Evolutionary conservation across 2,888 invertebrate species (phyloP), one percentile per base, ranked within the genome.

Genomic region (Bembecia ichneumoniformis): DNA sequence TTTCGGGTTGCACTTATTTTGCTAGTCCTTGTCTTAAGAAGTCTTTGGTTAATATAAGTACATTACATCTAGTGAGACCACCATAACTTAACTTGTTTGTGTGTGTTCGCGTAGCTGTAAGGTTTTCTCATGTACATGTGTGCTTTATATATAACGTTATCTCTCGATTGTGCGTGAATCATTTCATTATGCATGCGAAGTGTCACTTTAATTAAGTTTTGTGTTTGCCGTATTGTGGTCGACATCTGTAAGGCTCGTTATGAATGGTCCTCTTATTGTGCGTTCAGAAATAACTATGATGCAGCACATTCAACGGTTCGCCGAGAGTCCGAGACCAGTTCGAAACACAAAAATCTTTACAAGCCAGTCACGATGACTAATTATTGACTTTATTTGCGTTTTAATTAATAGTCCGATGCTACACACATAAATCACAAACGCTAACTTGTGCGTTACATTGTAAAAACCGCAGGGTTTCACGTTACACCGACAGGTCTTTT

Each of bases 181-280:
- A 80, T 81, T 79, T 77, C 78, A 80, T 79, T 79, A 79, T 81
- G 76, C 77, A 76, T 74, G 74, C 73, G 64, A 67, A 76, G 77
- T 81, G 81, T 83, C 82, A 81, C 62, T 76, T 80, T 80, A 83
- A 83, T 83, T 82, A 82, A 81, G 79, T 81, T 82, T 80, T 75
- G 79, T 74, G 71, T 79, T 72, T 69, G 67, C 64, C 67, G 73
- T 74, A 77, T 77, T 75, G 77, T 74, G 70, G 68, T 70, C 68
- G 74, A 71, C 74, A 75, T 75, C 73, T 75, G 74, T 69, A 74
- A 72, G 68, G 71, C 63, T 66, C 65, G 66, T 71, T 74, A 73
- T 68, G 68, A 69, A 71, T 69, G 68, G 60, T 61, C 66, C 68
- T 66, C 65, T 40, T 40, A 74, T 75, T 74, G 72, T 74, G 53